Conservation (phyloP, 2,797 vertebrate genomes). For the Glossophaga mutica region DNA sequence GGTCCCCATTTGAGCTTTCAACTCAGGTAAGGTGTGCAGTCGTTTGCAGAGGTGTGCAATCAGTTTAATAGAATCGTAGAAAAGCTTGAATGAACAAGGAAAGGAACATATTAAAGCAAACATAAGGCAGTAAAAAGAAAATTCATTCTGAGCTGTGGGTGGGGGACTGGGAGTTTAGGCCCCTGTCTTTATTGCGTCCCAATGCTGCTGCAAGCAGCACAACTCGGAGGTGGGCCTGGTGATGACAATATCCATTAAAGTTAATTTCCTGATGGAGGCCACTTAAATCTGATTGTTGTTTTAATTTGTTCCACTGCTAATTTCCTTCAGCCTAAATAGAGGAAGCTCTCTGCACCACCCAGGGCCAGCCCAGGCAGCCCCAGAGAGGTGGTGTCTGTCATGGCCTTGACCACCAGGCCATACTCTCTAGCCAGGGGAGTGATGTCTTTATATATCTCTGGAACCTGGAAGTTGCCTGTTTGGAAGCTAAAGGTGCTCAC, state of each 20-base stretch:
- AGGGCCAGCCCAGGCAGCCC: background rate
- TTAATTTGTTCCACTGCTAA: slow-evolving; percentile 70
- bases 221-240: slow-evolving; percentile 31
- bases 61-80: slow-evolving; percentile 43
- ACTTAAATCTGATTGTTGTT: slow-evolving; percentile 72
- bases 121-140: slow-evolving; percentile 39
- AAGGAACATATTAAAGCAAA: slow-evolving; percentile 34
- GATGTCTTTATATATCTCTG: background rate
- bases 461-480: background rate
- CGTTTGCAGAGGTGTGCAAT: background rate
- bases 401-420: background rate
- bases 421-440: background rate
- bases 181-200: slow-evolving; percentile 16
- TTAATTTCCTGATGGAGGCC: slow-evolving; percentile 73
- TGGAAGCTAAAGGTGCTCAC: background rate
- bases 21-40: background rate
- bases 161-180: background rate
- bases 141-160: slow-evolving; percentile 30
- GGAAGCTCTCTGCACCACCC: background rate
- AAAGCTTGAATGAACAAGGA: slow-evolving; percentile 22
- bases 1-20: background rate
- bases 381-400: background rate
- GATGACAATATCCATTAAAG: slow-evolving; percentile 74
- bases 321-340: slow-evolving; percentile 61
- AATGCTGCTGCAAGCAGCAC: background rate